A percentile compares a stretch with the other conserved stretches of the same genome.
Conservation (phyloP, 2,113 vertebrate genomes). For the Isurus oxyrinchus region DNA sequence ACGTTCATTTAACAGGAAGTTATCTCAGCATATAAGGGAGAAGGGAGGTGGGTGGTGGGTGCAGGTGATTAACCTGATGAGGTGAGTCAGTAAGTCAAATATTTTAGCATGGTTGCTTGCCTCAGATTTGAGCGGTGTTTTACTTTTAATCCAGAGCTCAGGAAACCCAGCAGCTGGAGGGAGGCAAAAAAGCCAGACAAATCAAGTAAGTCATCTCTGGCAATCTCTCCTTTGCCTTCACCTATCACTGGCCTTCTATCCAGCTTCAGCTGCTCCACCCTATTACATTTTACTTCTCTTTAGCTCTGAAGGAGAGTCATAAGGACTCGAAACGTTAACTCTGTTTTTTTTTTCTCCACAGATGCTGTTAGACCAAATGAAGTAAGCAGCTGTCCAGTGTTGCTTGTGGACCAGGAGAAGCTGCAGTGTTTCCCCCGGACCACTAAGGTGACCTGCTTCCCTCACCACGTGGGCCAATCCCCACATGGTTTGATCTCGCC, state of each 20-base stretch:
- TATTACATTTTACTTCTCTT: no score
- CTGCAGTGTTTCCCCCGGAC: background rate
- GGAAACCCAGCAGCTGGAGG: background rate
- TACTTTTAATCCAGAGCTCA: background rate
- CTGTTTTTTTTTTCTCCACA: no score
- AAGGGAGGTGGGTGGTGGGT: background rate
- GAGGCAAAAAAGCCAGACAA: background rate
- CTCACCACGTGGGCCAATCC: background rate
- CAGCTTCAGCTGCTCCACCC: no score
- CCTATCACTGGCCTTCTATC: no score
- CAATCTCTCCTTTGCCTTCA: no score
- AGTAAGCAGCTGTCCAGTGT: background rate
- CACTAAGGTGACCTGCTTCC: background rate
- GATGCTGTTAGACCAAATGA: no score
- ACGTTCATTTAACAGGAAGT: no score
- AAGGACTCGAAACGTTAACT: no score
- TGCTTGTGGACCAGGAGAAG: background rate
- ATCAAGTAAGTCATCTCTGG: no score
- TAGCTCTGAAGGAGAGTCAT: no score
- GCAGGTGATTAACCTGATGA: background rate
- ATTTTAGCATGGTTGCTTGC: background rate
- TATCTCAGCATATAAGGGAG: no score
- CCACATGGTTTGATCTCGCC: background rate
- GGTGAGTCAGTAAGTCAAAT: background rate
- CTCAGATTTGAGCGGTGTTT: background rate